Percentiles rank a stretch among this genome's conserved stretches.
phyloP scores from a whole-genome alignment of 2,797 vertebrate genomes.

The Oreochromis mossambicus region DNA sequence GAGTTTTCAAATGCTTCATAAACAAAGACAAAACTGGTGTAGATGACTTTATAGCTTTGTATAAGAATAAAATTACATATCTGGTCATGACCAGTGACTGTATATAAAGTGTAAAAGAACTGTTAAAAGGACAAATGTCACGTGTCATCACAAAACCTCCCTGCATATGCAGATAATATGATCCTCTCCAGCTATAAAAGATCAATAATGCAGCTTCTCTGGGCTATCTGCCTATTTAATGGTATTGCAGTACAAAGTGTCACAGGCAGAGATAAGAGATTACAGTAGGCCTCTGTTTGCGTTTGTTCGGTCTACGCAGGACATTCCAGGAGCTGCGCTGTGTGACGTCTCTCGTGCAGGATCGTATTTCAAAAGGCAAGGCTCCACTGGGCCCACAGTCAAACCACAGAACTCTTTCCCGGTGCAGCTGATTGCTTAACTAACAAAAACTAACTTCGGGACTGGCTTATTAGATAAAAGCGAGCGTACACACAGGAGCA shows the following conservation, averaged over 20 bases:
- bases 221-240: conserved; percentile 23
- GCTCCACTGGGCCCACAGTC: conserved; percentile 27
- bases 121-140: not conserved
- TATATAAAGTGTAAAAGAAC: not conserved
- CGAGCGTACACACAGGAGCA: conserved; percentile 1
- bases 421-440: conserved; percentile 41
- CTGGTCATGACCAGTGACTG: not conserved
- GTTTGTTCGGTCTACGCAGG: conserved; percentile 45
- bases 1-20: not conserved
- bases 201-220: conserved; percentile 7
- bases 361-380: conserved; percentile 61
- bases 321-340: conserved; percentile 66
- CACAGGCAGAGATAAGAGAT: conserved; percentile 57
- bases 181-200: not conserved
- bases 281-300: conserved; percentile 37
- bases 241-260: conserved; percentile 45
- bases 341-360: conserved; percentile 54
- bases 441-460: conserved; percentile 28
- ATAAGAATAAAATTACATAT: not conserved
- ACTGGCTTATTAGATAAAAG: conserved; percentile 34
- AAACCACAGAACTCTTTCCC: conserved; percentile 43
- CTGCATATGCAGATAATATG: not conserved
- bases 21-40: not conserved
- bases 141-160: not conserved
- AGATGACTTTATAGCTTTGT: not conserved